phyloP scores from a whole-genome alignment of 2,797 vertebrate species.

The Varecia variegata region DNA sequence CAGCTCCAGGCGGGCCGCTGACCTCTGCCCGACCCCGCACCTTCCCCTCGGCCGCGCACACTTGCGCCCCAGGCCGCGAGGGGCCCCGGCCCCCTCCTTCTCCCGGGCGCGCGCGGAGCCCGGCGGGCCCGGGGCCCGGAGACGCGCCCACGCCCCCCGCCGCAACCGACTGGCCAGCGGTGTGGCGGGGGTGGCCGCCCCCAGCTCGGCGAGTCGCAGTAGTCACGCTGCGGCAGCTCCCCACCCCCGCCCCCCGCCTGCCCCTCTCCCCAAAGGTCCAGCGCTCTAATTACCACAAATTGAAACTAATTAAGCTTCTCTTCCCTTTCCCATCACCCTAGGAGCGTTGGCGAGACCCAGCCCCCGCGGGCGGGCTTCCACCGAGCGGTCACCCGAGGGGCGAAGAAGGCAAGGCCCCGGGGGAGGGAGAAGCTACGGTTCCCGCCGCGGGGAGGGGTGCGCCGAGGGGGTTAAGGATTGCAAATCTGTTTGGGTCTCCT shows the following conservation, averaged over 20 bases:
- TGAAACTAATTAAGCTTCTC: constrained; percentile 81
- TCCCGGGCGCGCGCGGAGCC: neutral
- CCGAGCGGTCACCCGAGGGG: constrained; percentile 54
- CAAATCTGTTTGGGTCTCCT: constrained; percentile 50
- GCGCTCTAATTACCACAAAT: constrained; percentile 79
- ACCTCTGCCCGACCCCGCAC: constrained; percentile 31
- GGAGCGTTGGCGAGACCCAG: constrained; percentile 68
- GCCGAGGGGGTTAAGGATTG: neutral
- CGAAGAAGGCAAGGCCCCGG: neutral
- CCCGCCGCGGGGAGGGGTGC: neutral
- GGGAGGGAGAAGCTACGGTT: neutral
- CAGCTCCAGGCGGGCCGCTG: neutral
- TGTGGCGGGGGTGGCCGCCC: neutral
- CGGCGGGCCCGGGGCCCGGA: accelerated
- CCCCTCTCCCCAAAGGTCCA: constrained; percentile 77
- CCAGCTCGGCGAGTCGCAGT: neutral
- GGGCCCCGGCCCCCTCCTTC: neutral
- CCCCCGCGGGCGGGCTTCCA: constrained; percentile 67
- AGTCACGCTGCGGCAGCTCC: constrained; percentile 37
- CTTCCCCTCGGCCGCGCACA: neutral
- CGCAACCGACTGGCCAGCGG: neutral
- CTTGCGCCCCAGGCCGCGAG: neutral
- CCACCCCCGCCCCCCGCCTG: neutral
- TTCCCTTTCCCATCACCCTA: constrained; percentile 79
- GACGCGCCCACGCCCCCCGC: neutral